Evolutionary conservation across 2,888 invertebrate genomes (phyloP).

Genomic region (Tholera decimalis): DNA sequence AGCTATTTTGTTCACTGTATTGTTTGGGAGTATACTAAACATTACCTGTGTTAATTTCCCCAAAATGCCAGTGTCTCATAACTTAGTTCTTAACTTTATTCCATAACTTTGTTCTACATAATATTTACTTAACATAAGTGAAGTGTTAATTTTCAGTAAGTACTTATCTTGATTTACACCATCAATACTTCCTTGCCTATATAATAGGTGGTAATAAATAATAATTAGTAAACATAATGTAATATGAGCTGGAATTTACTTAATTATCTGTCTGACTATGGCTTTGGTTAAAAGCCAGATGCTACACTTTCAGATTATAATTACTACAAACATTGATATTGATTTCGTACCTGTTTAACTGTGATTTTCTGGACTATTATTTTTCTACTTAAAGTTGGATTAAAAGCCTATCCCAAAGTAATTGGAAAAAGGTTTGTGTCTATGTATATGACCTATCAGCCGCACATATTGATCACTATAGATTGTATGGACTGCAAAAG

Average conservation of each 20-base stretch:
- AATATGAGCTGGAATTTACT: neutral
- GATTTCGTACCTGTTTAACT: neutral
- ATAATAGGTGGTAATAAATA: conserved; percentile 17
- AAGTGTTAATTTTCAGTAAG: conserved; percentile 35
- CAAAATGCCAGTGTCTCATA: neutral
- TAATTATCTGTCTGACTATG: neutral
- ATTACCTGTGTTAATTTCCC: too few species aligned
- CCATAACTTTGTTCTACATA: conserved; percentile 9
- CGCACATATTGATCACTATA: too few species aligned
- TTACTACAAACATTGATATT: neutral
- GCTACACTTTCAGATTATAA: conserved; percentile 1
- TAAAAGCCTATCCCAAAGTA: too few species aligned
- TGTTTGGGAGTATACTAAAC: too few species aligned
- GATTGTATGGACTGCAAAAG: too few species aligned
- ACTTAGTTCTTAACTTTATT: conserved; percentile 9
- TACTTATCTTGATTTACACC: conserved; percentile 7
- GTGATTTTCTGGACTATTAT: neutral
- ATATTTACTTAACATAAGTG: conserved; percentile 9
- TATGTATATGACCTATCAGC: too few species aligned
- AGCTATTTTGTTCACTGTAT: too few species aligned
- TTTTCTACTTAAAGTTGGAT: too few species aligned
- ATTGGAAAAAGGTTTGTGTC: too few species aligned
- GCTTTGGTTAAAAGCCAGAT: neutral
- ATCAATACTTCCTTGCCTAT: conserved; percentile 10
- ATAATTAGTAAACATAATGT: neutral